A percentile compares a stretch with the other conserved stretches of the same genome.
phyloP scores from a whole-genome alignment of 2,113 vertebrate genomes.

The Neoarius graeffei region DNA sequence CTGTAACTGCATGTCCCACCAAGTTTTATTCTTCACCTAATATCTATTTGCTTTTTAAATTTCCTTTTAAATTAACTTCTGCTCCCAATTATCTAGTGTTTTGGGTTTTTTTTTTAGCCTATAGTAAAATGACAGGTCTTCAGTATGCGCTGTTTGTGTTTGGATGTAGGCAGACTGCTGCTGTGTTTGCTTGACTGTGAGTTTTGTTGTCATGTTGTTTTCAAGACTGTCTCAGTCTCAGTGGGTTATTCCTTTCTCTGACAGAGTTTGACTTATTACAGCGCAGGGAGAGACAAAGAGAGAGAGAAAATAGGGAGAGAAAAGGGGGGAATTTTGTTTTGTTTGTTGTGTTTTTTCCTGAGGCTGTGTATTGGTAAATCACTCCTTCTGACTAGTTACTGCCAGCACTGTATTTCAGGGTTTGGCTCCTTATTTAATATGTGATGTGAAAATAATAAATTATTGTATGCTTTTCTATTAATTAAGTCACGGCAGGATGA shows the following conservation, averaged over 20 bases:
- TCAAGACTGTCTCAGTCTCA: conserved; percentile 12
- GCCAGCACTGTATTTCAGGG: neutral
- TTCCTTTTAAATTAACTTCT: neutral
- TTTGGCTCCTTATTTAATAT: neutral
- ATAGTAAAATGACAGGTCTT: neutral
- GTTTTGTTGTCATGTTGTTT: neutral
- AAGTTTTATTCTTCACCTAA: neutral
- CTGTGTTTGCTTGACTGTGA: conserved; percentile 3
- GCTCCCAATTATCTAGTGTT: neutral
- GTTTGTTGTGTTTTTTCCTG: neutral
- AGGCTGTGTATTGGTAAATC: neutral
- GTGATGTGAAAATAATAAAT: neutral
- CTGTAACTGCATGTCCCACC: neutral
- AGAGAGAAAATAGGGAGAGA: neutral
- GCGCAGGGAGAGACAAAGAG: neutral
- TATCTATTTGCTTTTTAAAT: neutral
- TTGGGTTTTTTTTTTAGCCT: neutral
- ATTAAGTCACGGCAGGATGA: neutral
- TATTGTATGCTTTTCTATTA: neutral
- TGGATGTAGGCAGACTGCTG: neutral
- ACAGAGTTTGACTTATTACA: conserved; percentile 8
- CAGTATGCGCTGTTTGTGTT: neutral
- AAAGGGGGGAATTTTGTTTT: neutral
- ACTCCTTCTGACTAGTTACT: neutral
- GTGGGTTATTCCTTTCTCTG: neutral